Evolutionary conservation across 2,797 vertebrate species (phyloP).

Genomic region (Capromys pilorides): DNA sequence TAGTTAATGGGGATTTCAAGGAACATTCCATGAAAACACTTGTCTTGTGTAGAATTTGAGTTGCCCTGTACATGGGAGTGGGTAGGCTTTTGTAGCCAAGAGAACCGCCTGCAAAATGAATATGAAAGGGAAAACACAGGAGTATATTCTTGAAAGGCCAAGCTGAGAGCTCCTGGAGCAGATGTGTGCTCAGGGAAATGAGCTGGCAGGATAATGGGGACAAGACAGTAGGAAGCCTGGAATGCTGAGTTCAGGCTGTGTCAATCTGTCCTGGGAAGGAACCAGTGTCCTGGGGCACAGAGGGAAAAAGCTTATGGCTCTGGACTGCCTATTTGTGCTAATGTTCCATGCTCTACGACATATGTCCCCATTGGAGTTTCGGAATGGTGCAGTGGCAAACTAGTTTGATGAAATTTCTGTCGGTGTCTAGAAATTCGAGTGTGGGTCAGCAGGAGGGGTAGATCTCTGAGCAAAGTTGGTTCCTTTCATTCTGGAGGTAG

Average conservation of each 20-base stretch:
- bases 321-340: background rate
- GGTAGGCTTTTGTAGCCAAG: background rate
- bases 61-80: background rate
- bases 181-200: background rate
- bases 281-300: background rate
- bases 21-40: constrained; percentile 16
- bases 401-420: background rate
- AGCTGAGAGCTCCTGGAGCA: background rate
- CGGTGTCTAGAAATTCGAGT: background rate
- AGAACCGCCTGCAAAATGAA: background rate
- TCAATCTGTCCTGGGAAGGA: background rate
- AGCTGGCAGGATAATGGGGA: background rate
- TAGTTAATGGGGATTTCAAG: background rate
- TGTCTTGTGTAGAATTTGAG: constrained; percentile 27
- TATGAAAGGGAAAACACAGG: background rate
- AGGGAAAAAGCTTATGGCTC: background rate
- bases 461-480: background rate
- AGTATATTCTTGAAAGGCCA: background rate
- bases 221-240: background rate
- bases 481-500: background rate
- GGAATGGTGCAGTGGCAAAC: background rate
- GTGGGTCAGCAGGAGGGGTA: background rate
- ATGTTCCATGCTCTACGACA: background rate
- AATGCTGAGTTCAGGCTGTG: background rate
- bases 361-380: background rate